phyloP scores from a whole-genome alignment of 92 coral and sea anemone genomes.

The Porites divaricata region DNA sequence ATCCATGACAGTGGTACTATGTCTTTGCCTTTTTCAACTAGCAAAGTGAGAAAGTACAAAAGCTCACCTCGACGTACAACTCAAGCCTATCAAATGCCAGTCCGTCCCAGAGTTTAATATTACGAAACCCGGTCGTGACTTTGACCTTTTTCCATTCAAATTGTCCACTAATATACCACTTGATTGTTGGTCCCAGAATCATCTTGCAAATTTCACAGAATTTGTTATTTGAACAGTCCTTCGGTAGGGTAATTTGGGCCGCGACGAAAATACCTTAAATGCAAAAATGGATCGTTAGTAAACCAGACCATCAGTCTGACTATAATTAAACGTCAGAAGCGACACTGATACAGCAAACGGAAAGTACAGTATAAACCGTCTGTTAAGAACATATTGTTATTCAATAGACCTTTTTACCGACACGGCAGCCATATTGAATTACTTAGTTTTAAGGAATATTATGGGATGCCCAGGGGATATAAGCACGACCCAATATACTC shows the following conservation, averaged over 20 bases:
- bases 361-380: too few species aligned
- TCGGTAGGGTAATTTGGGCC: constrained; percentile 86
- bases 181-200: constrained; percentile 88
- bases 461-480: too few species aligned
- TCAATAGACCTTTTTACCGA: too few species aligned
- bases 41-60: background rate
- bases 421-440: too few species aligned
- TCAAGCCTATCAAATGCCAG: constrained; percentile 78
- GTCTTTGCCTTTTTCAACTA: background rate
- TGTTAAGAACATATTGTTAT: too few species aligned
- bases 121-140: constrained; percentile 79
- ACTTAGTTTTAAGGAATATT: too few species aligned
- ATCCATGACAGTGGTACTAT: too few species aligned
- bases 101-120: constrained; percentile 81
- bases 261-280: constrained; percentile 72
- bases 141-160: constrained; percentile 82
- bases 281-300: background rate
- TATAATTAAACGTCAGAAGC: too few species aligned
- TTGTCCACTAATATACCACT: constrained; percentile 79
- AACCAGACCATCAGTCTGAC: background rate
- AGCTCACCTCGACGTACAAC: constrained; percentile 86
- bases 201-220: constrained; percentile 88
- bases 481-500: too few species aligned
- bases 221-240: constrained; percentile 89
- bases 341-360: too few species aligned